These are phyloP conservation scores for Sebastes jordani DNA, from an alignment of 2,797 vertebrate genomes.

Conservation along the genomic window DNA sequence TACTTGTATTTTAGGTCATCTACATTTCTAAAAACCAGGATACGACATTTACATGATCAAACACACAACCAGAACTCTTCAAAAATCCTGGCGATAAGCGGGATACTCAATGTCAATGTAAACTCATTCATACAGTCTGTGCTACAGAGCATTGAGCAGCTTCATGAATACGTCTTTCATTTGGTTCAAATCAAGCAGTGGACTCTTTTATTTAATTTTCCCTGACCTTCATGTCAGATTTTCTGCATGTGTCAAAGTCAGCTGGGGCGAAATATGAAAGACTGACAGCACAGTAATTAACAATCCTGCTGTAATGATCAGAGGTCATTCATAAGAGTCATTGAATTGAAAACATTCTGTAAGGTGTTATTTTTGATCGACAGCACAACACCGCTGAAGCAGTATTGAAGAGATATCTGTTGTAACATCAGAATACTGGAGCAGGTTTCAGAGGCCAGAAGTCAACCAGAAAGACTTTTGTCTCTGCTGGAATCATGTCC, in stretches of 20 bases:
- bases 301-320: not conserved
- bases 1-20: not conserved
- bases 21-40: not conserved
- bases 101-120: not conserved
- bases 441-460: not conserved
- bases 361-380: not conserved
- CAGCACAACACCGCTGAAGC: not conserved
- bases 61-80: not conserved
- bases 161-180: not conserved
- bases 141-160: not conserved
- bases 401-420: not conserved
- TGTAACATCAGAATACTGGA: not conserved
- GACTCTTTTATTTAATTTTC: not conserved
- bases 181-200: not conserved
- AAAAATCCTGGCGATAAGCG: not conserved
- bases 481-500: not conserved
- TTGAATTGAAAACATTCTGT: not conserved
- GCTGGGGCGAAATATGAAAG: not conserved
- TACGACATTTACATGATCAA: not conserved
- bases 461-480: not conserved
- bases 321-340: not conserved
- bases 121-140: not conserved
- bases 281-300: not conserved
- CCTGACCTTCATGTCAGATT: conserved; percentile 24
- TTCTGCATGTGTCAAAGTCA: conserved; percentile 3